phyloP scores from a whole-genome alignment of 2,113 vertebrate genomes.

The Fregata magnificens region DNA sequence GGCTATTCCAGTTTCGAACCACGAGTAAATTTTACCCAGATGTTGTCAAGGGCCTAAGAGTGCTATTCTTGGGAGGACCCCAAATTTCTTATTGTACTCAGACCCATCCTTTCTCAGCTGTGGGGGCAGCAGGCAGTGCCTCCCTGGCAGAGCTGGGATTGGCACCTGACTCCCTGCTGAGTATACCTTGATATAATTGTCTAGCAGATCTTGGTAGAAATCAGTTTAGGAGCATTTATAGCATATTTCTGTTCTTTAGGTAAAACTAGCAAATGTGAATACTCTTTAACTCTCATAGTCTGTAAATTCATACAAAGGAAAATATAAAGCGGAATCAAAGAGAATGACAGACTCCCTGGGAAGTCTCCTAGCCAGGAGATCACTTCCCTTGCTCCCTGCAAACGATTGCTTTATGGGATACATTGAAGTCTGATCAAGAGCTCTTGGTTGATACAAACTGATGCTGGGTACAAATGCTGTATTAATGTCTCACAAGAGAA shows the following conservation, averaged over 20 bases:
- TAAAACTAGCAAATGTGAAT: conserved; percentile 24
- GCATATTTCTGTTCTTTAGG: neutral
- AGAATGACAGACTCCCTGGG: conserved; percentile 46
- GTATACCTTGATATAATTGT: neutral
- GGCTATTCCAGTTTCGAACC: neutral
- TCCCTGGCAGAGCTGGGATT: neutral
- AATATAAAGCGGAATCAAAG: conserved; percentile 36
- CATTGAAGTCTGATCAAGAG: conserved; percentile 65
- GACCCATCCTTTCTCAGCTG: neutral
- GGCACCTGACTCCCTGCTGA: neutral
- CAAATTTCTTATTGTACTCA: neutral
- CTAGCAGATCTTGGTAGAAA: neutral
- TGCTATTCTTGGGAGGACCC: neutral
- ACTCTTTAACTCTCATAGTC: neutral
- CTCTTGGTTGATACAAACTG: conserved; percentile 35
- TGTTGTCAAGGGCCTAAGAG: neutral
- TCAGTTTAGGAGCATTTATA: neutral
- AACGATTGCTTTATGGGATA: conserved; percentile 23
- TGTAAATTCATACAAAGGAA: conserved; percentile 46
- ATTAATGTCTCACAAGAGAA: conserved; percentile 29
- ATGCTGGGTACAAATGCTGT: conserved; percentile 31
- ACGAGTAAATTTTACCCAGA: neutral
- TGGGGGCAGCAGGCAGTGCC: neutral
- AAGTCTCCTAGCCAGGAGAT: conserved; percentile 54
- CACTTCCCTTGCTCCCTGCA: conserved; percentile 40